Conservation (phyloP, 2,797 vertebrate species). For the Sylvilagus floridanus region DNA sequence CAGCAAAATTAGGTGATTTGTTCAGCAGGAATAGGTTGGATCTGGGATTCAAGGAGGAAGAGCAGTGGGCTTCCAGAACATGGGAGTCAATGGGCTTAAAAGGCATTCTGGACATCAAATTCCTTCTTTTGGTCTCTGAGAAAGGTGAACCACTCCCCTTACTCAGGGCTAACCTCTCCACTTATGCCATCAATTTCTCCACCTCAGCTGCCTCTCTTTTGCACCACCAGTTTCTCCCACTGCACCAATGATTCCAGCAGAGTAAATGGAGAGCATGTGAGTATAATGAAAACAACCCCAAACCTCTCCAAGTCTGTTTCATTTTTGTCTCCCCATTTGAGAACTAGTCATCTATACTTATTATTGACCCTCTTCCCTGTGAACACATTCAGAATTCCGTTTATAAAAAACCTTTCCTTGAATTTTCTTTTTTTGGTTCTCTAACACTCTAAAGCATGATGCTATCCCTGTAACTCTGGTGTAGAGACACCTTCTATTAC, state of each 20-base stretch:
- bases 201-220: neutral
- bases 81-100: neutral
- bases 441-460: neutral
- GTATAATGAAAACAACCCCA: neutral
- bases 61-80: neutral
- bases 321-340: neutral
- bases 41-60: neutral
- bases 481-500: neutral
- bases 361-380: neutral
- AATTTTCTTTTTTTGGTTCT: neutral
- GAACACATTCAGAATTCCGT: neutral
- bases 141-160: neutral
- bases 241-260: neutral
- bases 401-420: neutral
- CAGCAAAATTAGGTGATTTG: neutral
- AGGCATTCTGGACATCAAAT: neutral
- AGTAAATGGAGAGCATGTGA: no score
- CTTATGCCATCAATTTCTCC: neutral
- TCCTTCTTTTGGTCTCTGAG: neutral
- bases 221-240: neutral
- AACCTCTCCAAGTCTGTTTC: neutral
- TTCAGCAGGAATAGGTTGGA: neutral
- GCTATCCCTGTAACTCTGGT: neutral
- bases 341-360: neutral
- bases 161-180: neutral